Evolutionary conservation across 2,888 invertebrate genomes (phyloP).

Genomic region (Ryuthela nishihirai): DNA sequence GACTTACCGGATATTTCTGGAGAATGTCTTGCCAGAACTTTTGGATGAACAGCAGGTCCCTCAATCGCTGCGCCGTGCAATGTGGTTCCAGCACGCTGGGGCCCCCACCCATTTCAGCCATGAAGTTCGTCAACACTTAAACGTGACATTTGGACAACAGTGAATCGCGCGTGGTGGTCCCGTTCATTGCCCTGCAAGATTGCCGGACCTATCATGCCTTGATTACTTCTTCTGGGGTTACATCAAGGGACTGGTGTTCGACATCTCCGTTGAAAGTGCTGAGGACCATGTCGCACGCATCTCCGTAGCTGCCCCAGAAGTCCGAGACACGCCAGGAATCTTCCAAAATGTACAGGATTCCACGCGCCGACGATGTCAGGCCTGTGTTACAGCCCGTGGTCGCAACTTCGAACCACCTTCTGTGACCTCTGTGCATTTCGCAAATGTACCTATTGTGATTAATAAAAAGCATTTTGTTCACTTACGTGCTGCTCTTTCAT

Average conservation of each 20-base stretch:
- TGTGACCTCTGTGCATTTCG: too few species aligned
- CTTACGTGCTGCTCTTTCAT: too few species aligned
- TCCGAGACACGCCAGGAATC: too few species aligned
- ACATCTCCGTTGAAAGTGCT: background rate
- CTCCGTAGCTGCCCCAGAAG: too few species aligned
- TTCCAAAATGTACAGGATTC: too few species aligned
- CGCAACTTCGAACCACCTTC: too few species aligned
- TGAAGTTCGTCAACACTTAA: background rate
- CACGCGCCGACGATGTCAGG: too few species aligned
- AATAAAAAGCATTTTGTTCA: too few species aligned
- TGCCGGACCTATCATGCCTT: too few species aligned
- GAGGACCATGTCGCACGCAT: too few species aligned
- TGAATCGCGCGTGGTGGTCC: background rate
- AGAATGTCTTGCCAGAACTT: background rate
- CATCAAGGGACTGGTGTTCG: background rate
- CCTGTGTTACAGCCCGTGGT: too few species aligned
- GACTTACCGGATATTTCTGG: background rate
- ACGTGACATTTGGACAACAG: background rate
- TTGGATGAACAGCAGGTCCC: background rate
- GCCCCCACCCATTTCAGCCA: background rate
- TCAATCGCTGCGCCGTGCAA: background rate
- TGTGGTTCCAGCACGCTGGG: slow-evolving; percentile 2
- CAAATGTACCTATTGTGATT: too few species aligned
- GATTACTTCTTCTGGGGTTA: background rate
- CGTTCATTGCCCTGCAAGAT: background rate